Evolutionary conservation across 2,888 invertebrate species (phyloP).

Genomic region (Ectemnius lituratus): DNA sequence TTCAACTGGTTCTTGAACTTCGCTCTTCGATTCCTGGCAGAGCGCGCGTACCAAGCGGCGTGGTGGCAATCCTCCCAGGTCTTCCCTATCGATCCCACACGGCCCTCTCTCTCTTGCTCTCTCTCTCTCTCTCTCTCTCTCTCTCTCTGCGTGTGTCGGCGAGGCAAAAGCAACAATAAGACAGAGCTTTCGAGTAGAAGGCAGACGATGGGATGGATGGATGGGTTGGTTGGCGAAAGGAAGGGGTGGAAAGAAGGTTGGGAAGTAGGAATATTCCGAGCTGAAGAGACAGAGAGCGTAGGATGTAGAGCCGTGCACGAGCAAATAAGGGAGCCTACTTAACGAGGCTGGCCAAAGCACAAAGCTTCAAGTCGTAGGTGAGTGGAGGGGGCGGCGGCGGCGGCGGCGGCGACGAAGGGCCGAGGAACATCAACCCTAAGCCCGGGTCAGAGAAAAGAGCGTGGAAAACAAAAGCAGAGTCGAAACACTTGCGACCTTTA

Average conservation of each 20-base stretch:
- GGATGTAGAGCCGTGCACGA: too few species aligned
- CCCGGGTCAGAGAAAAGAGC: not conserved
- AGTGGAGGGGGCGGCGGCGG: not conserved
- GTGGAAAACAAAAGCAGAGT: not conserved
- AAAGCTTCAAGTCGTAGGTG: not conserved
- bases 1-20: slow-evolving; percentile 61
- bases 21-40: slow-evolving; percentile 36
- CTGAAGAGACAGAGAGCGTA: too few species aligned
- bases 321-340: slow-evolving; percentile 3
- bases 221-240: too few species aligned
- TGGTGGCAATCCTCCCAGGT: slow-evolving; percentile 39
- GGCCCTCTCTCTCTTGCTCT: too few species aligned
- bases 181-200: not conserved
- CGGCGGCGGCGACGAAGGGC: not conserved
- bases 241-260: too few species aligned
- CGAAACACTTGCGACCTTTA: too few species aligned
- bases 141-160: too few species aligned
- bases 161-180: not conserved
- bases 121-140: too few species aligned
- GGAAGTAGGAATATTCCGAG: too few species aligned
- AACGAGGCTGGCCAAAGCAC: slow-evolving; percentile 2
- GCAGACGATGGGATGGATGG: not conserved
- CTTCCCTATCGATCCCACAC: slow-evolving; percentile 41
- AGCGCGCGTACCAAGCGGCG: slow-evolving; percentile 21
- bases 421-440: not conserved